Percentiles rank a stretch among this genome's conserved stretches.
These are phyloP conservation scores for Caenorhabditis inopinata DNA, from an alignment of 1,140 invertebrate species.

Conservation along the genomic window DNA sequence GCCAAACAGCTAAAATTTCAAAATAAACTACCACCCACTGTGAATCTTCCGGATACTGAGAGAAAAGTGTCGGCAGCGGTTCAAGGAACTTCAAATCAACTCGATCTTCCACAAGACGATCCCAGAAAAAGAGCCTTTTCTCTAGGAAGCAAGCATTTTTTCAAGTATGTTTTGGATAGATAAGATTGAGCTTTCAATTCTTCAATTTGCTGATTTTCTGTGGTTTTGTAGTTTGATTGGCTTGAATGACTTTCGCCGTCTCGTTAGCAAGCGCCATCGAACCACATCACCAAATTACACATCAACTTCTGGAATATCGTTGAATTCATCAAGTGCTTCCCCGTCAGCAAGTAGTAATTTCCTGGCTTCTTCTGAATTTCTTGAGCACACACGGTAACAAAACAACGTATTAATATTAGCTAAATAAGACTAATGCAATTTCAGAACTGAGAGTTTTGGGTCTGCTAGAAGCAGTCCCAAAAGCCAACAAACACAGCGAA, in stretches of 20 bases:
- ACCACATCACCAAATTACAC: slow-evolving; percentile 23
- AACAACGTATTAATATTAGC: no score
- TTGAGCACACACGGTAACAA: background rate
- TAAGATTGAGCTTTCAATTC: no score
- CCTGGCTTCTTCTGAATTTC: slow-evolving; percentile 10
- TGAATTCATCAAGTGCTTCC: slow-evolving; percentile 19
- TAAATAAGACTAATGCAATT: background rate
- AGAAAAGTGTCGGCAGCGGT: background rate
- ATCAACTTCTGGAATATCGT: slow-evolving; percentile 31
- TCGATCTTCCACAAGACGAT: slow-evolving; percentile 25
- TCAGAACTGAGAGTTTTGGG: background rate
- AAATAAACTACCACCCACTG: background rate
- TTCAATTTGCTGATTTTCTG: no score
- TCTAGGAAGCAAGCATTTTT: slow-evolving; percentile 28
- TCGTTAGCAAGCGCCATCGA: background rate
- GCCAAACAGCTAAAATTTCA: background rate
- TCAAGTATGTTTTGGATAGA: background rate
- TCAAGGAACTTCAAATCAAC: background rate
- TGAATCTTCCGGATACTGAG: slow-evolving; percentile 1
- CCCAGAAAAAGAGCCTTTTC: slow-evolving; percentile 33
- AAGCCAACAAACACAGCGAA: background rate
- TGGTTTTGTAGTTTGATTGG: background rate
- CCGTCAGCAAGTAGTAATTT: slow-evolving; percentile 34
- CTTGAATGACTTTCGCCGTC: background rate
- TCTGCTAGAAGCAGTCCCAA: slow-evolving; percentile 2